Percentiles rank a stretch among this genome's conserved stretches.
phyloP scores from a whole-genome alignment of 2,797 vertebrate genomes.

The Karalla daura region DNA sequence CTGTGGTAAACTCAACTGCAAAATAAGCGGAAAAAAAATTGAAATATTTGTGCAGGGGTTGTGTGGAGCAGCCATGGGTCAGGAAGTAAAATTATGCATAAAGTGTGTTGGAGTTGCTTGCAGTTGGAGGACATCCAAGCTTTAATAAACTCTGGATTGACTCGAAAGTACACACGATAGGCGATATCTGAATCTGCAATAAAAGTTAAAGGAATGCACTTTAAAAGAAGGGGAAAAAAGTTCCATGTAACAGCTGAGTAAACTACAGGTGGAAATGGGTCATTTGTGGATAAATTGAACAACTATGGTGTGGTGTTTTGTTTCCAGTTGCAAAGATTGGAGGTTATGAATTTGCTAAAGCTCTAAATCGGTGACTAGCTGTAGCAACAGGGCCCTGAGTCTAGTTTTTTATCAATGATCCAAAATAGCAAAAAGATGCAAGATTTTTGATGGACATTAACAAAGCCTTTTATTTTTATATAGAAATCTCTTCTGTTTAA shows the following conservation, averaged over 20 bases:
- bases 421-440: neutral
- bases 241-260: neutral
- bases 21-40: neutral
- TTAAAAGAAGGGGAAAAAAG: neutral
- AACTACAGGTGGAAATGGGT: too few relatives aligned
- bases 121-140: slow-evolving; percentile 1
- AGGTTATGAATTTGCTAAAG: neutral
- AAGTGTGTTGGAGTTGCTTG: neutral
- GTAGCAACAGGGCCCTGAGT: slow-evolving; percentile 1
- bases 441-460: too few relatives aligned
- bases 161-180: slow-evolving; percentile 1
- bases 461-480: too few relatives aligned
- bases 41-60: slow-evolving; percentile 12
- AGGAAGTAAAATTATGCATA: neutral
- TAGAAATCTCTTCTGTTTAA: too few relatives aligned
- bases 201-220: neutral
- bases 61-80: slow-evolving; percentile 3
- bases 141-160: slow-evolving; percentile 6
- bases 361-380: neutral
- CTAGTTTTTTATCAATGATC: too few relatives aligned
- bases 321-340: neutral
- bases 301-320: neutral
- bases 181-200: neutral
- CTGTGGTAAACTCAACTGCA: slow-evolving; percentile 53
- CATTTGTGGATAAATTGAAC: neutral